A percentile compares a stretch with the other conserved stretches of the same genome.
Conservation (phyloP, 2,888 invertebrate species). For the Eristalis tenax region DNA sequence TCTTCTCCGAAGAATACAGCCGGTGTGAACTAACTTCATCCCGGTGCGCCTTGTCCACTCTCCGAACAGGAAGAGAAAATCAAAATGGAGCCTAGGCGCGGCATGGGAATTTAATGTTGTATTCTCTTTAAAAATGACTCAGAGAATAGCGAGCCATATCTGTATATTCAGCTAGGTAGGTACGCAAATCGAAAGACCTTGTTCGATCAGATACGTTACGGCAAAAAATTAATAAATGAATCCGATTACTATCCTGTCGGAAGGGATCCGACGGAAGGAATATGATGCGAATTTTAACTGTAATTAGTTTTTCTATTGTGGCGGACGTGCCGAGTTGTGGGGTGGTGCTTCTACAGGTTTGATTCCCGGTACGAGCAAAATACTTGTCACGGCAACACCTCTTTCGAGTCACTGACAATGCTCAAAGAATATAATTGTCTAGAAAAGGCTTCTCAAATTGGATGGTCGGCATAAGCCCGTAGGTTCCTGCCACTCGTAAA, state of each 20-base stretch:
- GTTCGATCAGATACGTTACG: background rate
- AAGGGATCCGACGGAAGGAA: background rate
- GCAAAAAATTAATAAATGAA: no score
- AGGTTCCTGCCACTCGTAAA: no score
- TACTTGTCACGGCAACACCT: no score
- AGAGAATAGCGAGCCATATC: conserved; percentile 13
- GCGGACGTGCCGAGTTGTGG: no score
- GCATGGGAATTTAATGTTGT: conserved; percentile 22
- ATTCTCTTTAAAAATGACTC: conserved; percentile 25
- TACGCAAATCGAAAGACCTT: conserved; percentile 27
- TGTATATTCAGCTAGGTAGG: conserved; percentile 39
- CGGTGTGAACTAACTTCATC: conserved; percentile 34
- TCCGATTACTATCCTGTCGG: background rate
- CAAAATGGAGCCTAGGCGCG: conserved; percentile 20
- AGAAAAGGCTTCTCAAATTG: no score
- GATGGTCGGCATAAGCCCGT: no score
- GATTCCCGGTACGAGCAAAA: no score
- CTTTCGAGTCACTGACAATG: no score
- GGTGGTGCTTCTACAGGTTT: no score
- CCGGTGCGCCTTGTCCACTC: conserved; percentile 23
- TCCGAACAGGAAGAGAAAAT: conserved; percentile 18
- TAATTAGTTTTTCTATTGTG: no score
- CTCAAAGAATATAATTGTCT: no score
- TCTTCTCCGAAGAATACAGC: conserved; percentile 6
- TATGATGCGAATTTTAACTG: background rate